Base-by-base conservation (phyloP, 2,888 invertebrate species). In the Synergus japonicus region DNA sequence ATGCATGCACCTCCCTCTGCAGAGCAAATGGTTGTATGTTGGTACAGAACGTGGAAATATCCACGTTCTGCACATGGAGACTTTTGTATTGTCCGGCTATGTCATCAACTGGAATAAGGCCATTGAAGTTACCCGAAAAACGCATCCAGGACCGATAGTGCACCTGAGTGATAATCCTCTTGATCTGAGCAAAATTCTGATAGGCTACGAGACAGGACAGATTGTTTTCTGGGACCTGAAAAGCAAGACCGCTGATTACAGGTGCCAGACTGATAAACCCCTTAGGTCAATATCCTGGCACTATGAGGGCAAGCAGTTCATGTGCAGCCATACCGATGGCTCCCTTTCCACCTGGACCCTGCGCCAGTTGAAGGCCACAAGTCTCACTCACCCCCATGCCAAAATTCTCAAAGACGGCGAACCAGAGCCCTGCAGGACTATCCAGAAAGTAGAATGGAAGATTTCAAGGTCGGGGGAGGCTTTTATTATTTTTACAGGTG, bases 51-150 rank as follows among this genome's bases (percentile, higher is more conserved):
- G 97, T 88, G 99, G 99, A 85, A 99, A 99, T 94, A 97, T 99
- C 89, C 98, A 99, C 93, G 95, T 99, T 86, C 97, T 99, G 91
- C 97, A 99, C 93, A 96, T 99, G 89, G 99, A 99, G 93, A 96
- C 96, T 88, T 99, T 99, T 94, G 95, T 96, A 90, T 95, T 99
- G 89, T 98, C 98, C 91, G 98, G 99, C 85, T 99, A 99, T 94
- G 95, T 98, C 93, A 98, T 99, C 94, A 99, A 99, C 95, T 99
- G 99, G 99, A 99, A 99, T 94, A 99, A 99, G 94, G 98, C 99
- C 90, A 99, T 99, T 93, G 99, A 99, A 96, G 95, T 98, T 98
- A 99, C 96, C 91, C 95, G 98, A 92, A 97, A 97, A 93, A 98
- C 97, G 88, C 99, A 99, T 94, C 99, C 99, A 79, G 99, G 99